Base-by-base conservation (phyloP, 2,888 invertebrate genomes). In the Melitaea athalia region DNA sequence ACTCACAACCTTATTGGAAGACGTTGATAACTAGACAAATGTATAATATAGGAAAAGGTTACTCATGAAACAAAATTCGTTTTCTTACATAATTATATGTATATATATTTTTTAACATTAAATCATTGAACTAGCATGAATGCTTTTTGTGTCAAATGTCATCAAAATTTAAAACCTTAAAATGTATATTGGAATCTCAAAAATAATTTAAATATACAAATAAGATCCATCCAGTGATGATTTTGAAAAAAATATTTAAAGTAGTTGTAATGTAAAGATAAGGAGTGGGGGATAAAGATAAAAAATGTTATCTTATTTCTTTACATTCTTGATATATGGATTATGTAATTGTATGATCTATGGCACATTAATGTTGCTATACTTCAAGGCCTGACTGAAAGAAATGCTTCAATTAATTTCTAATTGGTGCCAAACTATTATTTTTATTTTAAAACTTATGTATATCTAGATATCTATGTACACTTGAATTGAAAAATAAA, bases 341-440 rank as follows among this genome's bases (percentile, higher is more conserved):
- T 55, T 55, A 55, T n/a, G 14, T 53, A 53, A 53, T 6, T 33
- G 1, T 14, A 6, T 33, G n/a, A 59, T 64, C 59, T 12, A 43
- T 55, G 11, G 45, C 33, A 12, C 14, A 64, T 59, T 15, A 24
- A 8, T 12, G 12, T 24, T 45, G 38, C 47, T n/a, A 49, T 57
- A 14, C 12, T 14, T 0, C 7, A 31, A 6, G 14, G 33, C 14
- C 7, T 7, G 53, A 55, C 53, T 55, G 33, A 55, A 14, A 7
- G n/a, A 55, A n/a, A 5, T 55, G 61, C 61, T 55, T 47, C 43
- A 60, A 15, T 24, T n/a, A 14, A 42, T 62, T 42, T 67, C 4
- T 61, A 42, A 61, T 61, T 61, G 55, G 66, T 67, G 66, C 66
- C 66, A 67, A 67, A 67, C 17, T 55, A 49, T 38, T 3, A 5